Conservation (phyloP, 2,888 invertebrate species). For the Plemyria rubiginata region DNA sequence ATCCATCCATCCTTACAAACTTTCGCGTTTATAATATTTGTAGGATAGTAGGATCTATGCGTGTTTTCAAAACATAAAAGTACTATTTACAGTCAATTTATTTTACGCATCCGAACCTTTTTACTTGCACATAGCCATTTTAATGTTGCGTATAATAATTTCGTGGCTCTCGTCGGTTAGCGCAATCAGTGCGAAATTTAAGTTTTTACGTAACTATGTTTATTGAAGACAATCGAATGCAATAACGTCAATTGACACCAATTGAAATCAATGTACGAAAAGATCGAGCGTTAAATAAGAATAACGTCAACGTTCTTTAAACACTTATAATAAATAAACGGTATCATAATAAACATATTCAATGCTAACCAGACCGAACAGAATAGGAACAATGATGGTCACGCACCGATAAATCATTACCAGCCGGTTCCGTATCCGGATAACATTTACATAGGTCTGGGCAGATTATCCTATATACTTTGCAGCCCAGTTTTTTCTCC, state of each 20-base stretch:
- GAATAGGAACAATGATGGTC: slow-evolving; percentile 14
- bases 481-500: background rate
- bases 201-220: slow-evolving; percentile 12
- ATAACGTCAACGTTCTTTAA: slow-evolving; percentile 12
- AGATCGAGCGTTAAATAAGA: slow-evolving; percentile 17
- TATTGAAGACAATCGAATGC: slow-evolving; percentile 29
- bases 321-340: slow-evolving; percentile 13
- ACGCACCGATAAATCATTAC: slow-evolving; percentile 24
- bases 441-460: background rate
- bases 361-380: slow-evolving; percentile 23
- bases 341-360: slow-evolving; percentile 7
- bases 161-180: slow-evolving; percentile 6
- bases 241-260: slow-evolving; percentile 31
- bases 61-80: slow-evolving; percentile 36
- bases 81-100: slow-evolving; percentile 15
- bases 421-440: slow-evolving; percentile 19
- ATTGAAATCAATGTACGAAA: slow-evolving; percentile 32
- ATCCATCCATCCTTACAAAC: too few species aligned
- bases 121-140: slow-evolving; percentile 6
- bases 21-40: too few species aligned
- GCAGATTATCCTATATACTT: background rate
- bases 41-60: too few species aligned
- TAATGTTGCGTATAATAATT: slow-evolving; percentile 19
- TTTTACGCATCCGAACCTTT: slow-evolving; percentile 10
- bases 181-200: slow-evolving; percentile 18